Evolutionary conservation across 1,140 invertebrate genomes (phyloP).

Genomic region (Neodiprion pinetum): DNA sequence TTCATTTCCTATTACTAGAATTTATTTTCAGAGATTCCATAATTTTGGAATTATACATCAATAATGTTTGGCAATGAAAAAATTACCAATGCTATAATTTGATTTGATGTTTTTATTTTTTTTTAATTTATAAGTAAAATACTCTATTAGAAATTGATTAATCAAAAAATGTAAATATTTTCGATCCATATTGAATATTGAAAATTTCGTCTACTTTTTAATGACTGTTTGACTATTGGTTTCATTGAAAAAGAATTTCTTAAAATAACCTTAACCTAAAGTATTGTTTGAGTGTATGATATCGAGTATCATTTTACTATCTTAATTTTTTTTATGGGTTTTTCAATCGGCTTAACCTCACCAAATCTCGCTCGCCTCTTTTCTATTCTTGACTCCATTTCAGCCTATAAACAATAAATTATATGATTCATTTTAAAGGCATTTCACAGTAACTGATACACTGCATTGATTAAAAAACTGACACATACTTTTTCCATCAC

Average conservation of each 20-base stretch:
- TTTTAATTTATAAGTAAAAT: neutral
- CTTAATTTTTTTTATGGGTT: conserved; percentile 56
- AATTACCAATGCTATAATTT: neutral
- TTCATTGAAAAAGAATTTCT: neutral
- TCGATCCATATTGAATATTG: neutral
- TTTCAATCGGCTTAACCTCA: conserved; percentile 47
- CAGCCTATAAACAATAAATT: conserved; percentile 48
- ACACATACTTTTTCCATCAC: conserved; percentile 67
- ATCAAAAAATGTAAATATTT: neutral
- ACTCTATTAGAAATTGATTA: neutral
- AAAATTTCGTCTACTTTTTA: neutral
- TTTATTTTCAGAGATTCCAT: neutral
- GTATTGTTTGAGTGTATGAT: conserved; percentile 48
- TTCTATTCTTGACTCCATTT: conserved; percentile 71
- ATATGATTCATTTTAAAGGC: neutral
- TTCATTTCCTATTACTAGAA: neutral
- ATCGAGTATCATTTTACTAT: conserved; percentile 61
- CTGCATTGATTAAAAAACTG: neutral
- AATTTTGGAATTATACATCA: neutral
- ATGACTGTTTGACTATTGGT: neutral
- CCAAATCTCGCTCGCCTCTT: conserved; percentile 77
- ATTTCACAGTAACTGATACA: too few relatives aligned
- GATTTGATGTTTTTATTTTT: neutral
- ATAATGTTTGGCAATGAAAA: neutral
- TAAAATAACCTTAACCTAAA: conserved; percentile 38